Conservation (phyloP, 30 jellyfish, hydroid and myxozoan species). For the Thelohanellus kitauei region DNA sequence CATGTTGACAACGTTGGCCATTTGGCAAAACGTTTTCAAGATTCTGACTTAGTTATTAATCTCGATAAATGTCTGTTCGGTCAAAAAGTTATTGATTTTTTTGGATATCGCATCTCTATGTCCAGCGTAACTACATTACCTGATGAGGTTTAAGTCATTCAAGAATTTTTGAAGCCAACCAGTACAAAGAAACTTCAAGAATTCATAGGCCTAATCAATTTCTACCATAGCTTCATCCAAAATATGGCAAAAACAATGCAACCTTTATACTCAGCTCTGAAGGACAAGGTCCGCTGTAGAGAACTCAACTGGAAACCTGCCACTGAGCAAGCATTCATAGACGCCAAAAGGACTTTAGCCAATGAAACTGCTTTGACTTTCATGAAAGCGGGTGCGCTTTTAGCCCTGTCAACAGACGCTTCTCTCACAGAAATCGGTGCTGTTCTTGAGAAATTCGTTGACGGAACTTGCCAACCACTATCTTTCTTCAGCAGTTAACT, state of each 20-base stretch:
- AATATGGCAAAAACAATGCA: constrained; percentile 7
- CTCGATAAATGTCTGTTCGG: constrained; percentile 8
- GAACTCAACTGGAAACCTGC: constrained; percentile 1
- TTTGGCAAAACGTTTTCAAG: constrained; percentile 2
- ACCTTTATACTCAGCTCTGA: too few relatives aligned
- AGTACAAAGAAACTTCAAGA: constrained; percentile 3
- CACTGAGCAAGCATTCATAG: constrained; percentile 1
- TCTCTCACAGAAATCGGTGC: constrained; percentile 12
- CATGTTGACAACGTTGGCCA: not conserved
- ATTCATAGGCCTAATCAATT: too few relatives aligned
- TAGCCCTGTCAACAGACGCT: constrained; percentile 11
- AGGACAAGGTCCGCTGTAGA: constrained; percentile 1
- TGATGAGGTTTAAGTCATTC: not conserved
- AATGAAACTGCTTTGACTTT: constrained; percentile 2
- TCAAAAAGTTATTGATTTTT: not conserved
- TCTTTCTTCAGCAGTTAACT: too few relatives aligned
- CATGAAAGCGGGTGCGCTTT: constrained; percentile 5
- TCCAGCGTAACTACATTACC: too few relatives aligned
- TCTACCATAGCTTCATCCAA: constrained; percentile 13
- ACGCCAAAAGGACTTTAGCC: constrained; percentile 6
- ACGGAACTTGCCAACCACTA: constrained; percentile 5
- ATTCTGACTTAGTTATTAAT: constrained; percentile 2
- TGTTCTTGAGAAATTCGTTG: constrained; percentile 2
- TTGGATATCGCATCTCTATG: constrained; percentile 4
- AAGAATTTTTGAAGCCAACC: constrained; percentile 5